These are phyloP conservation scores for Penaeus japonicus DNA, from an alignment of 1,140 invertebrate species.

Conservation along the genomic window DNA sequence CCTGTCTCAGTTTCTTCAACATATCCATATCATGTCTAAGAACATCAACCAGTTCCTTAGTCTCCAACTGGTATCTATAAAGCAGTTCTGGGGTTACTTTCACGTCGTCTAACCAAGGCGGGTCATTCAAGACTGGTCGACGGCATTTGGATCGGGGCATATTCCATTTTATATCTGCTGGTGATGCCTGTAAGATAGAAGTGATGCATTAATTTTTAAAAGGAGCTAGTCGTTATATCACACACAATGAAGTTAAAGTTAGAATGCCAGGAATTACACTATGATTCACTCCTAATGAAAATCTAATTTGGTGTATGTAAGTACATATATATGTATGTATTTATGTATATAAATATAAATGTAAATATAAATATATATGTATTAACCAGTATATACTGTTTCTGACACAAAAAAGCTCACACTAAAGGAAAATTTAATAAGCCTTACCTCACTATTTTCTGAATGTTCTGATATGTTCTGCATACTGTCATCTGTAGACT, in stretches of 20 bases:
- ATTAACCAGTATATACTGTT: background rate
- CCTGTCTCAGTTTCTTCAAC: slow-evolving; percentile 71
- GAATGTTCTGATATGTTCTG: slow-evolving; percentile 51
- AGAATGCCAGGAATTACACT: background rate
- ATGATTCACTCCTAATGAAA: background rate
- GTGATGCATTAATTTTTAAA: background rate
- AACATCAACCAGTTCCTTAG: slow-evolving; percentile 72
- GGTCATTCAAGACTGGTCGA: slow-evolving; percentile 64
- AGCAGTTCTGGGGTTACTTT: slow-evolving; percentile 73
- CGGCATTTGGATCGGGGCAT: slow-evolving; percentile 10
- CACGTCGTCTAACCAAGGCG: slow-evolving; percentile 74
- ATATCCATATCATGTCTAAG: slow-evolving; percentile 71
- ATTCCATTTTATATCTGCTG: slow-evolving; percentile 22
- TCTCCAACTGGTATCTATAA: slow-evolving; percentile 74
- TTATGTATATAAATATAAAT: background rate
- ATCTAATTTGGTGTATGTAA: background rate
- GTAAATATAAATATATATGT: too few species aligned
- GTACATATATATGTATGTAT: background rate
- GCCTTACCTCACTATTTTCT: slow-evolving; percentile 50
- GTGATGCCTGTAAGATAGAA: too few species aligned
- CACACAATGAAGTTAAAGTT: background rate
- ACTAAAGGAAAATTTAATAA: background rate
- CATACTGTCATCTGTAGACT: slow-evolving; percentile 49
- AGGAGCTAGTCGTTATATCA: background rate
- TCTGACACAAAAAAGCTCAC: background rate